A percentile compares a stretch with the other conserved stretches of the same genome.
phyloP scores from a whole-genome alignment of 2,113 vertebrate genomes.

The Blennius ocellaris region DNA sequence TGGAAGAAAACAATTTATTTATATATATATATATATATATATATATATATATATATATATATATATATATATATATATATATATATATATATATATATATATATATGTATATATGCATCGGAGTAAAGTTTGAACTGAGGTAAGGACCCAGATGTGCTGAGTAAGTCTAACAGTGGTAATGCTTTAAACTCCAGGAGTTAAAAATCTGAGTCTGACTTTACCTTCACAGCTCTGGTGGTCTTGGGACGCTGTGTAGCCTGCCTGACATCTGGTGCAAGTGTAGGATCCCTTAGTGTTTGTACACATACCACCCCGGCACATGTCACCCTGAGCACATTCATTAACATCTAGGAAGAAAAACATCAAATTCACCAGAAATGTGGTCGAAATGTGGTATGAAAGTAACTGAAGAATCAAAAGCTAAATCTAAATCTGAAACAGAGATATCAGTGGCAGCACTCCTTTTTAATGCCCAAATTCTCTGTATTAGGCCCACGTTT shows the following conservation, averaged over 20 bases:
- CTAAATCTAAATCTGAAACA: no score
- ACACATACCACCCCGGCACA: slow-evolving; percentile 87
- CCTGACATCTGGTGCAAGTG: slow-evolving; percentile 85
- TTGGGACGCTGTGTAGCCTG: slow-evolving; percentile 85
- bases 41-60: slow-evolving; percentile 8
- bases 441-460: no score
- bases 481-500: not conserved
- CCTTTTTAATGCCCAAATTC: no score
- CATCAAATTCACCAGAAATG: not conserved
- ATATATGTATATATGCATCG: slow-evolving; percentile 12
- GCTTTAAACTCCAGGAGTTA: slow-evolving; percentile 35
- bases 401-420: no score
- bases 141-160: slow-evolving; percentile 31
- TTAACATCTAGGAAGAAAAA: slow-evolving; percentile 84
- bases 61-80: slow-evolving; percentile 5
- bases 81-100: not conserved
- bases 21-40: not conserved
- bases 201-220: slow-evolving; percentile 65
- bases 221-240: slow-evolving; percentile 88
- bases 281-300: slow-evolving; percentile 90
- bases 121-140: not conserved
- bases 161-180: slow-evolving; percentile 18
- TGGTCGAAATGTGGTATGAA: no score
- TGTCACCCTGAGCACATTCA: slow-evolving; percentile 82
- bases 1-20: slow-evolving; percentile 45